These are phyloP conservation scores for Gymnodraco acuticeps DNA, from an alignment of 2,797 vertebrate species.

Conservation along the genomic window DNA sequence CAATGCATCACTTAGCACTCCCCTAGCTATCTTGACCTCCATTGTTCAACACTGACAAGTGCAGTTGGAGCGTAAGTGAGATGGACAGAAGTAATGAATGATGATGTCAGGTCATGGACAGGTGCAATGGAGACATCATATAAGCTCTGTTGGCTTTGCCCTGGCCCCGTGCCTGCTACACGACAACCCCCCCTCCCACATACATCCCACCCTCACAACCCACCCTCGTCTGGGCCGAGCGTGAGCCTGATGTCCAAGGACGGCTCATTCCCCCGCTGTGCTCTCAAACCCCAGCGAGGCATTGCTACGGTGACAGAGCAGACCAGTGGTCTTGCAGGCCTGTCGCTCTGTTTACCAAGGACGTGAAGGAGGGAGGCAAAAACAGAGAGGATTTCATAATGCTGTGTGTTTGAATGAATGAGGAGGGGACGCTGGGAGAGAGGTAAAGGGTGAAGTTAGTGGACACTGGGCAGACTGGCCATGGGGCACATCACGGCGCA, in stretches of 20 bases:
- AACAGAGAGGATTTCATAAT: slow-evolving; percentile 11
- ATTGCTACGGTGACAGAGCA: slow-evolving; percentile 33
- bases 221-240: slow-evolving; percentile 15
- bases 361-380: slow-evolving; percentile 8
- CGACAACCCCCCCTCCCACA: neutral
- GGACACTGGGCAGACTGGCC: slow-evolving; percentile 76
- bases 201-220: neutral
- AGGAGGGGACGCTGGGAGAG: slow-evolving; percentile 18
- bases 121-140: slow-evolving; percentile 44
- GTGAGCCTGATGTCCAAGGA: slow-evolving; percentile 62
- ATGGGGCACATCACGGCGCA: slow-evolving; percentile 78
- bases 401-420: slow-evolving; percentile 25
- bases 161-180: slow-evolving; percentile 32
- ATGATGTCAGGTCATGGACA: slow-evolving; percentile 28
- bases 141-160: slow-evolving; percentile 49
- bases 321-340: slow-evolving; percentile 26
- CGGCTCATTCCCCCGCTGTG: slow-evolving; percentile 28
- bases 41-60: slow-evolving; percentile 12
- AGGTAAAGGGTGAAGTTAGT: slow-evolving; percentile 42
- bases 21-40: slow-evolving; percentile 4
- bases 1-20: neutral
- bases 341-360: slow-evolving; percentile 18
- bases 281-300: slow-evolving; percentile 47
- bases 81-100: slow-evolving; percentile 34
- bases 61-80: slow-evolving; percentile 8